These are phyloP conservation scores for Elymnias hypermnestra DNA, from an alignment of 1,140 invertebrate genomes.

Conservation along the genomic window DNA sequence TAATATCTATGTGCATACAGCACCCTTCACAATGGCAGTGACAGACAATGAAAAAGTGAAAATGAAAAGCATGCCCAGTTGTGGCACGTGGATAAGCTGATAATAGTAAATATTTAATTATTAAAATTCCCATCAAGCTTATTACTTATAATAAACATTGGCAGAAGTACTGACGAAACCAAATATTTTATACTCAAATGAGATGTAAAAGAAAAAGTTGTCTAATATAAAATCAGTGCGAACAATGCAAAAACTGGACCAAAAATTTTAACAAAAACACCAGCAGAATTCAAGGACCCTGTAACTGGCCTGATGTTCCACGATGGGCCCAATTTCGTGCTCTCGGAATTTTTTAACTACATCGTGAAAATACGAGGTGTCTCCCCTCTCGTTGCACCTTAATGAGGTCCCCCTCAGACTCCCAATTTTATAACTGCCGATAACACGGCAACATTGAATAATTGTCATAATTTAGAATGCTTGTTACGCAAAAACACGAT, in stretches of 20 bases:
- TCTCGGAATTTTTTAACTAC: conserved; percentile 35
- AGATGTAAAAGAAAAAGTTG: no score
- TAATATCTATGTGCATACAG: no score
- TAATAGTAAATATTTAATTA: no score
- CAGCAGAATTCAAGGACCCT: conserved; percentile 22
- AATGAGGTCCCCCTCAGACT: conserved; percentile 39
- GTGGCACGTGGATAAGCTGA: no score
- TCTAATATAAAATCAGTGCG: not conserved
- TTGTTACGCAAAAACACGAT: conserved; percentile 61
- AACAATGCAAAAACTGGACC: not conserved
- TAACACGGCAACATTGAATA: conserved; percentile 63
- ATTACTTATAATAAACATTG: no score
- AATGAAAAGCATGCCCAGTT: no score
- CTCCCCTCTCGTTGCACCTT: conserved; percentile 35
- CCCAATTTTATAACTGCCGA: conserved; percentile 49
- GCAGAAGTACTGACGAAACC: no score
- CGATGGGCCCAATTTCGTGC: conserved; percentile 24
- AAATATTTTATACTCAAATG: no score
- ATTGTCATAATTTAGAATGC: conserved; percentile 64
- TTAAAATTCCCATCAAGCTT: no score
- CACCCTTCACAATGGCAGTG: no score
- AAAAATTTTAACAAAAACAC: conserved; percentile 7
- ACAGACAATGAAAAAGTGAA: no score
- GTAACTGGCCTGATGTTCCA: conserved; percentile 21
- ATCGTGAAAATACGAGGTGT: conserved; percentile 27